phyloP scores from a whole-genome alignment of 2,113 vertebrate genomes.

The Azemiops feae region DNA sequence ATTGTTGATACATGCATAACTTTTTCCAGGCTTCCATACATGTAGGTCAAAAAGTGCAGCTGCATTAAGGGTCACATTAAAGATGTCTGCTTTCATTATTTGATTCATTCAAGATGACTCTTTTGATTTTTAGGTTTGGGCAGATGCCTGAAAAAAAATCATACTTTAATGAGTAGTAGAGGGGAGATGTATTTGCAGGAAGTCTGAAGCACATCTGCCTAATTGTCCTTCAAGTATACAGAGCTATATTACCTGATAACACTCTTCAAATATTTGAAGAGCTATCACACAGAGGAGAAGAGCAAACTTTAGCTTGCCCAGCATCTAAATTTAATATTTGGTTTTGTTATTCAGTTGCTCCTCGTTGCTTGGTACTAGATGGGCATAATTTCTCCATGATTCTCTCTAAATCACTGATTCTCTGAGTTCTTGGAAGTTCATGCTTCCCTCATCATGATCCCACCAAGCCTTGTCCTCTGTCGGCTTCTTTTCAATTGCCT shows the following conservation, averaged over 20 bases:
- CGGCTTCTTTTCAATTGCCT: background rate
- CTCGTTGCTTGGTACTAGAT: background rate
- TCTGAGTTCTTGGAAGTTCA: background rate
- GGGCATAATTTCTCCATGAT: background rate
- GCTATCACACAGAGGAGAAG: background rate
- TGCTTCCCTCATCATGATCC: background rate
- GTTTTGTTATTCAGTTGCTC: background rate
- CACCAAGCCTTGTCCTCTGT: background rate
- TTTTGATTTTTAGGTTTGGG: background rate
- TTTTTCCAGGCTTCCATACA: background rate
- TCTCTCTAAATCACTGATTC: background rate
- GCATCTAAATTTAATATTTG: background rate
- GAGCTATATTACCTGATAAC: background rate
- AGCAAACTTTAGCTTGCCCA: background rate
- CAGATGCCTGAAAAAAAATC: background rate
- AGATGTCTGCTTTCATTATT: background rate
- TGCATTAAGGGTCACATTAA: background rate
- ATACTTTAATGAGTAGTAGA: background rate
- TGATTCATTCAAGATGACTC: background rate
- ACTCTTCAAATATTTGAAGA: background rate
- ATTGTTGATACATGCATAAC: background rate
- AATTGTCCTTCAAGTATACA: background rate
- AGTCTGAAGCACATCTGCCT: background rate
- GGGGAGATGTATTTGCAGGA: background rate
- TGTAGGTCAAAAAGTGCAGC: background rate